Conservation (phyloP, 2,888 invertebrate genomes). For the Platerodrilus igneus region DNA sequence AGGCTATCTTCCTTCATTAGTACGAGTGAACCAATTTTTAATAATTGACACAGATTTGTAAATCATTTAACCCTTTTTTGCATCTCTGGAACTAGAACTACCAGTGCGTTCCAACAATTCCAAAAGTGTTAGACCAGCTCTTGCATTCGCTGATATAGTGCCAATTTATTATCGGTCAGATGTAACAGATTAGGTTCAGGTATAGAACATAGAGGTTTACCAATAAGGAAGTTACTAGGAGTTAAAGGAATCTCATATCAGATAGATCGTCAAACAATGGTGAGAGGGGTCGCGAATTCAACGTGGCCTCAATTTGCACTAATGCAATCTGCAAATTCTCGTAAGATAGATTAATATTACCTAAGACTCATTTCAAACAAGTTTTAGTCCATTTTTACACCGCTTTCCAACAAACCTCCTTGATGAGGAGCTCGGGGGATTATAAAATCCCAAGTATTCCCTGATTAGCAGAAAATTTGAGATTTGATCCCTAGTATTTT, state of each 20-base stretch:
- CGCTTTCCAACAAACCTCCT: constrained; percentile 1
- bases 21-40: background rate
- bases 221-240: background rate
- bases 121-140: background rate
- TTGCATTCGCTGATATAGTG: background rate
- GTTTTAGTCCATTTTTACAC: background rate
- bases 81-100: constrained; percentile 3
- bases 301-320: background rate
- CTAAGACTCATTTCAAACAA: background rate
- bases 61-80: constrained; percentile 4
- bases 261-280: background rate
- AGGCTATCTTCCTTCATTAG: constrained; percentile 1
- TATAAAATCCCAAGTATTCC: constrained; percentile 2
- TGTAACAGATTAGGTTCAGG: background rate
- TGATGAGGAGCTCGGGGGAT: background rate
- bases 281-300: background rate
- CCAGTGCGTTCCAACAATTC: background rate
- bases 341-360: too few relatives aligned
- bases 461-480: background rate
- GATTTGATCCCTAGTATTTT: too few relatives aligned
- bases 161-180: background rate
- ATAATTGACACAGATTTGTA: background rate
- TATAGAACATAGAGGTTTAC: background rate
- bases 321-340: background rate
- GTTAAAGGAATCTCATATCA: too few relatives aligned